Conservation (phyloP, 2,113 vertebrate species). For the Camelus dromedarius region DNA sequence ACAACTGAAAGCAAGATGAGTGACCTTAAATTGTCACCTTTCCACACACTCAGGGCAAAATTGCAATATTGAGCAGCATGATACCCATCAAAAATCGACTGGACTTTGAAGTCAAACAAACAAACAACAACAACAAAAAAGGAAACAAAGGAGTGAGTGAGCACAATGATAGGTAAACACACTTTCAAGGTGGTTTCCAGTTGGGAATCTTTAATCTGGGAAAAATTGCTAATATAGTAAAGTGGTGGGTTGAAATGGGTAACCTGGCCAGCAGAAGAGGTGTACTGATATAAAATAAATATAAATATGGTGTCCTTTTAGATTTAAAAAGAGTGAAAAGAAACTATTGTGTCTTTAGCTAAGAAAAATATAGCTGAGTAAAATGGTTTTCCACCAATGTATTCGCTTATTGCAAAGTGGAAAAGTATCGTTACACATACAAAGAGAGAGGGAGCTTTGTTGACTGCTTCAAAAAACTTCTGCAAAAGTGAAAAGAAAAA, state of each 20-base stretch:
- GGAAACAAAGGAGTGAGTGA: background rate
- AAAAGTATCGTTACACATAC: background rate
- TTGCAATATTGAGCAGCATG: background rate
- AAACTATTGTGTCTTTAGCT: background rate
- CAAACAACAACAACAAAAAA: background rate
- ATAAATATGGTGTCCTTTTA: background rate
- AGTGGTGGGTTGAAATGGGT: background rate
- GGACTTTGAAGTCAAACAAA: background rate
- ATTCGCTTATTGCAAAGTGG: background rate
- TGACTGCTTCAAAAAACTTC: background rate
- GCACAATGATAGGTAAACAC: no score
- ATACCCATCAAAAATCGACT: background rate
- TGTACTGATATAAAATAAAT: background rate
- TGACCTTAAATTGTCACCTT: background rate
- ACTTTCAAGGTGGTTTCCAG: conserved; percentile 16
- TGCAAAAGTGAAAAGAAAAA: background rate
- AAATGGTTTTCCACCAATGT: background rate
- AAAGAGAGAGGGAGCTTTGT: background rate
- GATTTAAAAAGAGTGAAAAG: conserved; percentile 30
- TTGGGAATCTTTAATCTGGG: background rate
- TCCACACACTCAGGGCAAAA: background rate
- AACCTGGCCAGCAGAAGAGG: background rate
- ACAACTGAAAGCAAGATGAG: background rate
- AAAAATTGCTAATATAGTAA: background rate
- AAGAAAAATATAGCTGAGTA: background rate